Evolutionary conservation across 2,888 invertebrate genomes (phyloP).

Genomic region (Lucinisca nassula): DNA sequence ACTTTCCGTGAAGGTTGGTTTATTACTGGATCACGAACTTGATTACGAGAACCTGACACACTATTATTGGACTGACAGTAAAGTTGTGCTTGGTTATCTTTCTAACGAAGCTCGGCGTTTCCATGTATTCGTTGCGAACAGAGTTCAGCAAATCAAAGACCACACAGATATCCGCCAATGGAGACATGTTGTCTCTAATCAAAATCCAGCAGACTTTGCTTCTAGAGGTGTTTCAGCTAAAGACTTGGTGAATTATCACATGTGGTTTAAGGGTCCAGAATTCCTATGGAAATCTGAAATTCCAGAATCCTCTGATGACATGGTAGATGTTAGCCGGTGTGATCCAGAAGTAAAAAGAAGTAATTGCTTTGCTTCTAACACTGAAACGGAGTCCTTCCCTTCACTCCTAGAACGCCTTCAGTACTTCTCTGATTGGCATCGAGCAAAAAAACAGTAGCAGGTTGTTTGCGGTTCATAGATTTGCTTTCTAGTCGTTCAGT

Average conservation of each 20-base stretch:
- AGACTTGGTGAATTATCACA: constrained; percentile 12
- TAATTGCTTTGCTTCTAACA: neutral
- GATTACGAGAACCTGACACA: constrained; percentile 19
- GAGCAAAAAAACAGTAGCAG: constrained; percentile 28
- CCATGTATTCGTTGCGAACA: constrained; percentile 55
- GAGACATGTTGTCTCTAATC: constrained; percentile 33
- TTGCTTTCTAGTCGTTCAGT: neutral
- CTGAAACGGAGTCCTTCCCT: neutral
- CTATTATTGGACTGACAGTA: constrained; percentile 57
- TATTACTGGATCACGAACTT: constrained; percentile 7
- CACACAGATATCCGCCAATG: constrained; percentile 36
- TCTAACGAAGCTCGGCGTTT: constrained; percentile 41
- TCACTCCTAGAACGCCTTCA: constrained; percentile 28
- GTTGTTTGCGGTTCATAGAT: constrained; percentile 42
- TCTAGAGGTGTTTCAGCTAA: constrained; percentile 51
- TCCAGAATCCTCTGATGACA: neutral
- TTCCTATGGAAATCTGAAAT: constrained; percentile 21
- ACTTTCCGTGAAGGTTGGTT: constrained; percentile 10
- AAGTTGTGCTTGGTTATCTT: constrained; percentile 49
- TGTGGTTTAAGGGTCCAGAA: constrained; percentile 39
- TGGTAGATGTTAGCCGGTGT: neutral
- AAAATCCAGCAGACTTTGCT: constrained; percentile 69
- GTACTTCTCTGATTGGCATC: constrained; percentile 39
- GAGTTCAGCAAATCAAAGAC: constrained; percentile 45
- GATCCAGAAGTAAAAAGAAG: constrained; percentile 46